A percentile compares a stretch with the other conserved stretches of the same genome.
Conservation (phyloP, 2,797 vertebrate species). For the Bradypodion pumilum region DNA sequence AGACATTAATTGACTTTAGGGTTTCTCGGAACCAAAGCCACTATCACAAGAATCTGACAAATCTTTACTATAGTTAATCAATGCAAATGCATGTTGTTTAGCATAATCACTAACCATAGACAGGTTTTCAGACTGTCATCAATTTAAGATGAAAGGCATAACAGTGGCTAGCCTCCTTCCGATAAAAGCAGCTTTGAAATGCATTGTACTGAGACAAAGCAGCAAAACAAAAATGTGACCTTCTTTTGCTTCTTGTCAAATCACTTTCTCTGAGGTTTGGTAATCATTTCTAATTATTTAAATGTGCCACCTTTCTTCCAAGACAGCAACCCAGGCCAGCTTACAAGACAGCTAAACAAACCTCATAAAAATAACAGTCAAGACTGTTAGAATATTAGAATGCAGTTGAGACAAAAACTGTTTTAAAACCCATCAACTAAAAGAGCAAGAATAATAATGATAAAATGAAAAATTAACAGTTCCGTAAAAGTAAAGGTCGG, state of each 20-base stretch:
- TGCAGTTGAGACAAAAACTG: too few species aligned
- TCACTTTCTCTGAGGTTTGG: not conserved
- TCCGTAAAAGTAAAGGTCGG: too few species aligned
- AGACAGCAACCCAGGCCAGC: too few species aligned
- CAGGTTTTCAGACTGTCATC: not conserved
- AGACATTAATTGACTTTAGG: not conserved
- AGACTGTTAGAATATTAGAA: too few species aligned
- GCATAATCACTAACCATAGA: not conserved
- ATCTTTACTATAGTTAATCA: constrained; percentile 6
- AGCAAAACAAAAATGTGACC: not conserved
- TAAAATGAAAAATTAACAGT: too few species aligned
- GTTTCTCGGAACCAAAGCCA: constrained; percentile 4
- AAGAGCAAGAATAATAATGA: too few species aligned
- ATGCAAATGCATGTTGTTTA: not conserved
- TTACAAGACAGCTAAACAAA: too few species aligned
- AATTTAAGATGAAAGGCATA: not conserved
- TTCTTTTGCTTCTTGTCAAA: not conserved
- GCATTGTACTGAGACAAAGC: too few species aligned
- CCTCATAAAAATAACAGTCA: too few species aligned
- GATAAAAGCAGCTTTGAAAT: not conserved
- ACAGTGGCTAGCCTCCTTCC: not conserved
- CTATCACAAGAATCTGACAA: not conserved
- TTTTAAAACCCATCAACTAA: too few species aligned
- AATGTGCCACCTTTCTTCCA: too few species aligned
- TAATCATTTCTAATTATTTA: too few species aligned